These are phyloP conservation scores for Aphidius ervi DNA, from an alignment of 1,140 invertebrate species.

Conservation along the genomic window DNA sequence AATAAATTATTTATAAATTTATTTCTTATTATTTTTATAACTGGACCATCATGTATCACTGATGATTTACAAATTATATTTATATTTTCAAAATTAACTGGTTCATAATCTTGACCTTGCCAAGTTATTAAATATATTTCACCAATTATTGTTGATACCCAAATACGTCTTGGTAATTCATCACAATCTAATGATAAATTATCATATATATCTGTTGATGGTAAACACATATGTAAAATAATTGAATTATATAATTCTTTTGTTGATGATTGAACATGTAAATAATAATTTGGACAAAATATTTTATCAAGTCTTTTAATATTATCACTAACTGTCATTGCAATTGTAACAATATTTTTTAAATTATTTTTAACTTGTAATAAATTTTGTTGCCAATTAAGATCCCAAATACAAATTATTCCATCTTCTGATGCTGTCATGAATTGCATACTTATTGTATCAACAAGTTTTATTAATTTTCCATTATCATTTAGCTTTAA, in stretches of 20 bases:
- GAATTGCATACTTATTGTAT: constrained; percentile 53
- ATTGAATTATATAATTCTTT: constrained; percentile 20
- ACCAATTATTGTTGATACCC: constrained; percentile 41
- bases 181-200: neutral
- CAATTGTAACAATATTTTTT: constrained; percentile 51
- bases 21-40: constrained; percentile 56
- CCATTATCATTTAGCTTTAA: constrained; percentile 57
- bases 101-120: constrained; percentile 58
- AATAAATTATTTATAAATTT: constrained; percentile 56
- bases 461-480: constrained; percentile 36
- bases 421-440: constrained; percentile 63
- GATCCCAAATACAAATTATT: constrained; percentile 63
- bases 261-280: constrained; percentile 21
- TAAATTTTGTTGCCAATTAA: constrained; percentile 35
- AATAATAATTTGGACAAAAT: constrained; percentile 56
- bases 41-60: constrained; percentile 63
- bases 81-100: constrained; percentile 51
- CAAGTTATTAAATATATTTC: constrained; percentile 54
- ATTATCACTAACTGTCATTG: constrained; percentile 35
- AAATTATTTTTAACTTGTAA: constrained; percentile 31
- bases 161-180: constrained; percentile 26
- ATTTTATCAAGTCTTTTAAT: constrained; percentile 54
- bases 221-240: constrained; percentile 23
- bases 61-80: constrained; percentile 28
- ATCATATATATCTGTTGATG: neutral